Evolutionary conservation across 2,113 vertebrate species (phyloP).

Genomic region (Rhinopomastus cyanomelas): DNA sequence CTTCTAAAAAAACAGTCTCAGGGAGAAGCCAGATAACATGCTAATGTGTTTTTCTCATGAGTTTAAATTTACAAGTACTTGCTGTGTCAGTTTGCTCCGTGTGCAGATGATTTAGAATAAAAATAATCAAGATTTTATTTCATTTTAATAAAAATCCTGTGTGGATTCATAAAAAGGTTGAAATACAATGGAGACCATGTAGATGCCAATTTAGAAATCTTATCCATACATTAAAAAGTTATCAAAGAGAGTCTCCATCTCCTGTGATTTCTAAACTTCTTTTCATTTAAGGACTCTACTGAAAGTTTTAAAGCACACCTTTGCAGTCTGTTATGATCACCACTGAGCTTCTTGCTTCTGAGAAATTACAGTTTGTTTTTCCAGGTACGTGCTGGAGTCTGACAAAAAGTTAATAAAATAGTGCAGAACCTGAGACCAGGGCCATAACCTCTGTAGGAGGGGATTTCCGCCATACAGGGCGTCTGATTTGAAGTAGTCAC

Average conservation of each 20-base stretch:
- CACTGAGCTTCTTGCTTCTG: not conserved
- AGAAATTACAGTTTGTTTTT: slow-evolving; percentile 12
- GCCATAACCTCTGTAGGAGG: not conserved
- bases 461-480: not conserved
- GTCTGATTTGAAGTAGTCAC: not conserved
- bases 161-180: not conserved
- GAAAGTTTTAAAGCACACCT: not conserved
- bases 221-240: not conserved
- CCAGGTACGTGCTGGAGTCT: not conserved
- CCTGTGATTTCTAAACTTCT: not conserved
- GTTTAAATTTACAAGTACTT: not conserved
- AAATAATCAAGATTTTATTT: not conserved
- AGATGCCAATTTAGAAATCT: not conserved
- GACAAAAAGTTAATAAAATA: not conserved
- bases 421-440: not conserved
- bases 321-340: not conserved
- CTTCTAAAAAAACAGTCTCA: not conserved
- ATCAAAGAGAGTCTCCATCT: not conserved
- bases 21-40: not conserved
- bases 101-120: not conserved
- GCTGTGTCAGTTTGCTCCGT: not conserved
- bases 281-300: not conserved
- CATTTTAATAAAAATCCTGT: not conserved
- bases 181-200: not conserved
- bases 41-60: not conserved